Conservation (phyloP, 2,888 invertebrate species). For the Octonoba sinensis region DNA sequence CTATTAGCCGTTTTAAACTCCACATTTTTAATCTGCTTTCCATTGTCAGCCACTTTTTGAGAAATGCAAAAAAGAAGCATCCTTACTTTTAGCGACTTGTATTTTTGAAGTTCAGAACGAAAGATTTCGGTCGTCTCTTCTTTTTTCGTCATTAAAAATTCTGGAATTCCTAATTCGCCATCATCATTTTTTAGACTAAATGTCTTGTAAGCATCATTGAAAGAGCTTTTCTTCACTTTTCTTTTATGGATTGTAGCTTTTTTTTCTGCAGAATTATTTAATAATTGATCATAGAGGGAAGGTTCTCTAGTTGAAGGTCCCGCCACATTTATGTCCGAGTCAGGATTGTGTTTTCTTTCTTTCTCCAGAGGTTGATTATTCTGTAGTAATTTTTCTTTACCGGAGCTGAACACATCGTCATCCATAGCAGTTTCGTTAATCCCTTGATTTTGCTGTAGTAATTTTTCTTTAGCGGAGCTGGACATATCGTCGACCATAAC, state of each 20-base stretch:
- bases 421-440: too few species aligned
- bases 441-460: too few species aligned
- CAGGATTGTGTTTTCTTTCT: too few species aligned
- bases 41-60: neutral
- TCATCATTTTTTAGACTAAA: neutral
- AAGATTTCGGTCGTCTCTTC: neutral
- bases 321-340: too few species aligned
- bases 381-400: too few species aligned
- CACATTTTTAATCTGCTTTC: slow-evolving; percentile 1
- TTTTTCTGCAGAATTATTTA: neutral
- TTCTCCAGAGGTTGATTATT: too few species aligned
- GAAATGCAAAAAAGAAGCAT: neutral
- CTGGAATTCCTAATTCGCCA: neutral
- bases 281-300: neutral
- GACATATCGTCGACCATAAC: too few species aligned
- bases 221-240: neutral
- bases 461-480: too few species aligned
- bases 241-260: neutral
- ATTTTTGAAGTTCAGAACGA: neutral
- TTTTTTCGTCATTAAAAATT: neutral
- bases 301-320: too few species aligned
- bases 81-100: neutral
- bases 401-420: too few species aligned
- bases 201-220: neutral
- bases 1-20: neutral